Conservation (phyloP, 2,888 invertebrate species). For the Leptinotarsa peninsularis region DNA sequence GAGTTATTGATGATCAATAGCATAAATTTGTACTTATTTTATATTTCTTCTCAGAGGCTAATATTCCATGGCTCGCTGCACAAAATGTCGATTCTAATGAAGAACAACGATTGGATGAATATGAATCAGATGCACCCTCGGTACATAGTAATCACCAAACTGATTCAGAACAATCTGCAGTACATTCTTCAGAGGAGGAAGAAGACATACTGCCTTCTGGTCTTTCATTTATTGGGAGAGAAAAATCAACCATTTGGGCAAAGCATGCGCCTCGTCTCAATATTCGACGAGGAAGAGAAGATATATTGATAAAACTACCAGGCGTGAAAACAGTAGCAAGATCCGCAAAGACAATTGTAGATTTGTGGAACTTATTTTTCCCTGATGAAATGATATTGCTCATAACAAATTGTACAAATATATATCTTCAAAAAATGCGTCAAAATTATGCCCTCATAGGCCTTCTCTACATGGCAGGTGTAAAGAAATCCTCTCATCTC, state of each 20-base stretch:
- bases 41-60: background rate
- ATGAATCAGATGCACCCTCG: conserved; percentile 10
- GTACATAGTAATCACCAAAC: conserved; percentile 4
- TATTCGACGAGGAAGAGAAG: background rate
- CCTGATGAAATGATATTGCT: conserved; percentile 30
- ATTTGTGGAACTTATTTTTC: conserved; percentile 23
- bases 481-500: conserved; percentile 43
- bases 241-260: background rate
- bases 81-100: background rate
- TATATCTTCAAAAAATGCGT: conserved; percentile 34
- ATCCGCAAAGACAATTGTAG: conserved; percentile 1
- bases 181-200: background rate
- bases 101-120: conserved; percentile 4
- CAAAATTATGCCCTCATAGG: conserved; percentile 46
- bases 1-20: background rate
- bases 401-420: conserved; percentile 46
- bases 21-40: background rate
- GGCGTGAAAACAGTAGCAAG: conserved; percentile 8
- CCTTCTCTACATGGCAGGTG: conserved; percentile 50
- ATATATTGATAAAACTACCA: conserved; percentile 9
- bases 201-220: background rate
- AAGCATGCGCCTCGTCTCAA: conserved; percentile 9
- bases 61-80: conserved; percentile 1
- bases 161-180: background rate
- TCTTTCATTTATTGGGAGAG: conserved; percentile 9